These are phyloP conservation scores for Halcyon smyrnensis DNA, from an alignment of 2,797 vertebrate genomes.

Conservation along the genomic window DNA sequence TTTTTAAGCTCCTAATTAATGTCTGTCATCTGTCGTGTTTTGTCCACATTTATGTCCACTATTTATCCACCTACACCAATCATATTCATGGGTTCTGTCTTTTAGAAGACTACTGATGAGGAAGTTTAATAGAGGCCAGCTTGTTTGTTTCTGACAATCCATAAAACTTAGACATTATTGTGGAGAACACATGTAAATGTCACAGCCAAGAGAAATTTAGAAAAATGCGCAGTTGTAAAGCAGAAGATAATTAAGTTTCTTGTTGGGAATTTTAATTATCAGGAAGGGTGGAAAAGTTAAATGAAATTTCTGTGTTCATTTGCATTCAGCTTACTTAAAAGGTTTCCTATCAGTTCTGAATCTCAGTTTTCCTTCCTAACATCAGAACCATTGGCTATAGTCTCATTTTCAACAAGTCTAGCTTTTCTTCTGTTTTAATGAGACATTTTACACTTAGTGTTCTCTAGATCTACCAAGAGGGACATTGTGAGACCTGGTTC, in stretches of 20 bases:
- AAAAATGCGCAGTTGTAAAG: background rate
- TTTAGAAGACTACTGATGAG: background rate
- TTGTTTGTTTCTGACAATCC: background rate
- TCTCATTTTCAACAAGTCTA: background rate
- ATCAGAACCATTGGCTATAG: background rate
- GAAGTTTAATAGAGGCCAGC: background rate
- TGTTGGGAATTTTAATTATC: background rate
- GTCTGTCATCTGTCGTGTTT: background rate
- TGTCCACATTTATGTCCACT: conserved; percentile 30
- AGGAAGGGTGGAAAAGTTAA: conserved; percentile 16
- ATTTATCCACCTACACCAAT: background rate
- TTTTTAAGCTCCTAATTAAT: conserved; percentile 26
- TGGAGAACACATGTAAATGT: background rate
- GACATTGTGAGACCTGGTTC: background rate
- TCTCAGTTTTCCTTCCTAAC: background rate
- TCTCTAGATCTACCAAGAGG: background rate
- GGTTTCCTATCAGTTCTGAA: background rate
- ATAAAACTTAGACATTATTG: background rate
- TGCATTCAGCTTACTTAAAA: background rate
- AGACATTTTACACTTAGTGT: conserved; percentile 24
- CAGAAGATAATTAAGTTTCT: background rate
- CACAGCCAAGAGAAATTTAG: background rate
- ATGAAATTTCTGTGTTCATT: background rate
- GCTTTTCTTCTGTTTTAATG: conserved; percentile 23
- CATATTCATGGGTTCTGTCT: background rate